Evolutionary conservation across 1,140 invertebrate species (phyloP).

Genomic region (Apis cerana): DNA sequence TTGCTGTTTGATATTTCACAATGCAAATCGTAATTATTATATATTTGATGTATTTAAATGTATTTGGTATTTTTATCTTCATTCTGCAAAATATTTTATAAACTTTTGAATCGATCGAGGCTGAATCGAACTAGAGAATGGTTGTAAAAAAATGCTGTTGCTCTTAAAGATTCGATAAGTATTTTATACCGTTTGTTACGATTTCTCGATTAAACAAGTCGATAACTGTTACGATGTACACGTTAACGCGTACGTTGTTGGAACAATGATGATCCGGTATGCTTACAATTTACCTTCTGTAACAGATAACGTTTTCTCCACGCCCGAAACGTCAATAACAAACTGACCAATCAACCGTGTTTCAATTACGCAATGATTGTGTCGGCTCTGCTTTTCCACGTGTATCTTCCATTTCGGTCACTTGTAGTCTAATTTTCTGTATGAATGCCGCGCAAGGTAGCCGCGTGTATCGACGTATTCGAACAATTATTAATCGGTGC

Average conservation of each 20-base stretch:
- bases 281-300: not conserved
- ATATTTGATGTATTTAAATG: too few relatives aligned
- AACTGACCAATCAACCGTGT: constrained; percentile 23
- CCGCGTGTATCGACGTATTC: not conserved
- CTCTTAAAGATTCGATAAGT: too few relatives aligned
- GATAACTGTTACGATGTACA: too few relatives aligned
- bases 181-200: not conserved
- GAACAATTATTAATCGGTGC: constrained; percentile 14
- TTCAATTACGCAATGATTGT: constrained; percentile 20
- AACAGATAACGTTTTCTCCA: constrained; percentile 8
- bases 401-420: constrained; percentile 14
- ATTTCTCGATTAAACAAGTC: not conserved
- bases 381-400: constrained; percentile 2
- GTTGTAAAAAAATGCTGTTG: too few relatives aligned
- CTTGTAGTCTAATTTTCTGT: constrained; percentile 30
- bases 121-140: too few relatives aligned
- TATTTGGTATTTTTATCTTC: too few relatives aligned
- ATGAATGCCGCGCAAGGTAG: constrained; percentile 5
- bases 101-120: too few relatives aligned
- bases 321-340: constrained; percentile 2
- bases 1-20: too few relatives aligned
- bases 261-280: not conserved
- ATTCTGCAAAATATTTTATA: too few relatives aligned
- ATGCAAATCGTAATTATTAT: too few relatives aligned
- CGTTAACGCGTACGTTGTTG: not conserved